Conservation (phyloP, 2,797 vertebrate species). For the Premnoplex brunnescens region DNA sequence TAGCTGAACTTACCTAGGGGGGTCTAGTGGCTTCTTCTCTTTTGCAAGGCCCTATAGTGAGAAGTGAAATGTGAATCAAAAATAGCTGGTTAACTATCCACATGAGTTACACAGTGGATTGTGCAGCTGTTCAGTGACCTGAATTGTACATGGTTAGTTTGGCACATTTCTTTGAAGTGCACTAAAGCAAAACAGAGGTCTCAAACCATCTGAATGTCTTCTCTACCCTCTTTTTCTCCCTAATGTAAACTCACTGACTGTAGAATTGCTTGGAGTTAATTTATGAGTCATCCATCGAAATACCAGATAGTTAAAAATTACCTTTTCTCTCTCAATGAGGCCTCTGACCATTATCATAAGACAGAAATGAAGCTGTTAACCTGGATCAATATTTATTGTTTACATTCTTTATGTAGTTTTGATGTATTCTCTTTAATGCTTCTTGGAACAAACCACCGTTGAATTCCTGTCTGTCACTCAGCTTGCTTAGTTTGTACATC, state of each 20-base stretch:
- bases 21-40: background rate
- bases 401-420: background rate
- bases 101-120: background rate
- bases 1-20: background rate
- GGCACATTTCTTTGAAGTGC: background rate
- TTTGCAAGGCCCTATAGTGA: background rate
- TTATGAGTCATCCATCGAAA: background rate
- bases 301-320: background rate
- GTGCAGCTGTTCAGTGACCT: slow-evolving; percentile 10
- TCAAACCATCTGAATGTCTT: background rate
- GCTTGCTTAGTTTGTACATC: background rate
- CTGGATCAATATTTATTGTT: background rate
- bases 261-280: background rate
- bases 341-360: background rate
- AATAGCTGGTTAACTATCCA: background rate
- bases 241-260: background rate
- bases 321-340: background rate
- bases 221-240: background rate
- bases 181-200: background rate
- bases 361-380: background rate
- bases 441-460: background rate
- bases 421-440: background rate
- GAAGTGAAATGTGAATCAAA: background rate
- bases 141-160: background rate
- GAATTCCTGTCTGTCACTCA: background rate